Evolutionary conservation across 2,797 vertebrate species (phyloP).

Genomic region (Holocentrus rufus): DNA sequence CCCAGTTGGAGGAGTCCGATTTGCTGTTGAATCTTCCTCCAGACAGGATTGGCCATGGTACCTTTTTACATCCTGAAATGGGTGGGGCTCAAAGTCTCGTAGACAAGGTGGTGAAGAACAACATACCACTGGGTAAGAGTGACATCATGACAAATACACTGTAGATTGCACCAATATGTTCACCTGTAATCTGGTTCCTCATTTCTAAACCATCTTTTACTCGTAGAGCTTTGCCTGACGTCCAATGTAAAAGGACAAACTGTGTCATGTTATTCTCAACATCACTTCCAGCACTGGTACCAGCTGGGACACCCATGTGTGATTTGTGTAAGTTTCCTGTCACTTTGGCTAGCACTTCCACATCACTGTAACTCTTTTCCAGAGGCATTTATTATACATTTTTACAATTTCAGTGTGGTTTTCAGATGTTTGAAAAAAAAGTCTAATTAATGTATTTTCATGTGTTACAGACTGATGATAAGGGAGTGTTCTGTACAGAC

Average conservation of each 20-base stretch:
- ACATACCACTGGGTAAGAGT: slow-evolving; percentile 89
- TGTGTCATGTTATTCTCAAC: slow-evolving; percentile 86
- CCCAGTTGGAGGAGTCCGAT: slow-evolving; percentile 89
- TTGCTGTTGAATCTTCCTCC: slow-evolving; percentile 91
- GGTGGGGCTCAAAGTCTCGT: slow-evolving; percentile 85
- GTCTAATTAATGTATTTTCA: slow-evolving; percentile 24
- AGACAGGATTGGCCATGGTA: slow-evolving; percentile 96
- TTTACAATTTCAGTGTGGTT: too few species aligned
- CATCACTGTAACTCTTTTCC: too few species aligned
- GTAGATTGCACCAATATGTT: neutral
- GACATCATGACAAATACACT: neutral
- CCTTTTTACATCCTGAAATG: slow-evolving; percentile 86
- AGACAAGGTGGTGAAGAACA: slow-evolving; percentile 85
- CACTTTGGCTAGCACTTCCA: neutral
- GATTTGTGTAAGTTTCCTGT: slow-evolving; percentile 88
- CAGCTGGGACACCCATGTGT: slow-evolving; percentile 88
- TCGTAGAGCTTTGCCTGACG: slow-evolving; percentile 91
- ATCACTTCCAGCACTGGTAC: slow-evolving; percentile 97
- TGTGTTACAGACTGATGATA: slow-evolving; percentile 91
- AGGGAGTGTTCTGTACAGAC: slow-evolving; percentile 93
- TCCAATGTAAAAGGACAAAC: slow-evolving; percentile 95
- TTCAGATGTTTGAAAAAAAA: too few species aligned
- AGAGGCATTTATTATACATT: too few species aligned
- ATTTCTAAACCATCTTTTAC: slow-evolving; percentile 5
- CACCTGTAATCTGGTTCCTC: neutral